phyloP scores from a whole-genome alignment of 2,113 vertebrate genomes.

The Mesocricetus auratus region DNA sequence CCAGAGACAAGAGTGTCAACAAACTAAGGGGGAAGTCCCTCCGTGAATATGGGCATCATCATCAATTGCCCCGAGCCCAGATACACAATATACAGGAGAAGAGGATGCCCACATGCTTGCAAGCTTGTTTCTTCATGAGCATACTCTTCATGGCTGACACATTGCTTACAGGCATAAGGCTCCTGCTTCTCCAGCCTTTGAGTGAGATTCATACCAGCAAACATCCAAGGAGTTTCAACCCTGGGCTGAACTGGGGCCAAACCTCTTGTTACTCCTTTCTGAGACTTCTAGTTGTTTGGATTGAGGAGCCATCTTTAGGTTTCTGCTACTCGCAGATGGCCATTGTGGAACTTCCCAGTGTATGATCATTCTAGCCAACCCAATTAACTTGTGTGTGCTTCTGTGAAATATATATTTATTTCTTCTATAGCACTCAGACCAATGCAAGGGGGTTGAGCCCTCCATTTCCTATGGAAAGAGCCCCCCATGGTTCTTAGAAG shows the following conservation, averaged over 20 bases:
- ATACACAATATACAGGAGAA: too few relatives aligned
- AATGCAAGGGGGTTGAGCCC: not conserved
- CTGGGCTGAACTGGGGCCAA: too few relatives aligned
- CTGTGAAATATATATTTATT: not conserved
- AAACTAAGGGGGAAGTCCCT: not conserved
- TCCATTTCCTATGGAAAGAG: not conserved
- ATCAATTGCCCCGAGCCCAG: not conserved
- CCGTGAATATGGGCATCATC: not conserved
- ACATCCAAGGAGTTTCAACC: not conserved
- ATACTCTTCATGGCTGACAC: not conserved
- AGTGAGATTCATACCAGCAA: not conserved
- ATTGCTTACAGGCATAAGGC: not conserved
- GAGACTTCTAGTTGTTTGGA: not conserved
- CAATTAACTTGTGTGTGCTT: not conserved
- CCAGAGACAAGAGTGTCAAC: not conserved
- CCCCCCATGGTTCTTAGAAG: not conserved
- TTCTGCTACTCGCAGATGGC: not conserved
- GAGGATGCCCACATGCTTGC: not conserved
- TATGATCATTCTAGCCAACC: not conserved
- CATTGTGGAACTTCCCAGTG: not conserved
- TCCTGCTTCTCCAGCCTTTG: not conserved
- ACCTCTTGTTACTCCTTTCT: too few relatives aligned
- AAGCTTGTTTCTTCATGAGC: not conserved
- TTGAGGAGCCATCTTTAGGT: not conserved
- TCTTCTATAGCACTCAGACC: not conserved